Percentiles rank a stretch among this genome's conserved stretches.
phyloP scores from a whole-genome alignment of 2,797 vertebrate species.

The Cyclura pinguis region DNA sequence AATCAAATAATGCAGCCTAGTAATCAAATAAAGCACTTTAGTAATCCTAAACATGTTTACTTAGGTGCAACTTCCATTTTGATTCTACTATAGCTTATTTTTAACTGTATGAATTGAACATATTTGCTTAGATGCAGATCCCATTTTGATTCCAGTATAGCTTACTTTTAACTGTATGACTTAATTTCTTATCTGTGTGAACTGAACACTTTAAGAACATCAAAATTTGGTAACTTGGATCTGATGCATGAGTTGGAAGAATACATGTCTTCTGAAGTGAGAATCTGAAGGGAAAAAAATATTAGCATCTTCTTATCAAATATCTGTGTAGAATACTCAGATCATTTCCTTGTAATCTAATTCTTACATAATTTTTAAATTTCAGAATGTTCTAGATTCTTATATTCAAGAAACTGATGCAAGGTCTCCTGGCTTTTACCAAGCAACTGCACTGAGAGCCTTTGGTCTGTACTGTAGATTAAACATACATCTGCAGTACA shows the following conservation, averaged over 20 bases:
- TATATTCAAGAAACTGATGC: conserved; percentile 75
- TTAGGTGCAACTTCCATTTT: neutral
- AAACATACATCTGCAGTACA: conserved; percentile 87
- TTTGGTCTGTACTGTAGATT: conserved; percentile 86
- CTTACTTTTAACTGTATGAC: neutral
- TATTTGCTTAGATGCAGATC: neutral
- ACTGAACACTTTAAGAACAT: neutral
- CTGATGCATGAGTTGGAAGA: neutral
- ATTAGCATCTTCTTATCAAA: neutral
- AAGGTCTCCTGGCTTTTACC: conserved; percentile 62
- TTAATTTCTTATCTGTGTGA: neutral
- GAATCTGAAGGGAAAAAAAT: neutral
- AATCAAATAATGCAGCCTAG: neutral
- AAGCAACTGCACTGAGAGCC: conserved; percentile 83
- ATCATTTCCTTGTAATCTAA: neutral
- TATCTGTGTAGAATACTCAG: neutral
- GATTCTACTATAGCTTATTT: neutral
- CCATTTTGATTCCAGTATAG: neutral
- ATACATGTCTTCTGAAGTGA: neutral
- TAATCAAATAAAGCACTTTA: too few species aligned
- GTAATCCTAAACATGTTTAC: neutral
- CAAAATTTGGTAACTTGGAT: neutral
- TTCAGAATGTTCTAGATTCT: conserved; percentile 48
- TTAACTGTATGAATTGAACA: neutral
- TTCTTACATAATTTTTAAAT: neutral